Evolutionary conservation across 2,888 invertebrate genomes (phyloP).

Genomic region (Cabera pusaria): DNA sequence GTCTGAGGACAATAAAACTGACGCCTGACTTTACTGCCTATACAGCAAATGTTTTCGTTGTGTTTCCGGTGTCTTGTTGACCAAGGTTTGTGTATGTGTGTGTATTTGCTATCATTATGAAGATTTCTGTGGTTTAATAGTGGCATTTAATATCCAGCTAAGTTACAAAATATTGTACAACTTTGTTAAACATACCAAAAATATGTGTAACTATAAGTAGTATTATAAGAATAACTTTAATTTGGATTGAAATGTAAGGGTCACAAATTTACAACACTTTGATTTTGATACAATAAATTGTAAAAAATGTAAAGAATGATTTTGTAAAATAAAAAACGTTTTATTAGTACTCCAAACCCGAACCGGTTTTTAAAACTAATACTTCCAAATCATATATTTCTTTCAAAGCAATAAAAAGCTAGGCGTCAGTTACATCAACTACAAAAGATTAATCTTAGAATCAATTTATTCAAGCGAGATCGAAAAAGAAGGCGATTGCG

Average conservation of each 20-base stretch:
- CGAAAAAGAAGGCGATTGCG: conserved; percentile 70
- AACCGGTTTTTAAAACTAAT: conserved; percentile 40
- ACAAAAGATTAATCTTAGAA: conserved; percentile 78
- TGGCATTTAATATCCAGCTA: too few relatives aligned
- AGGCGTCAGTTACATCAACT: conserved; percentile 60
- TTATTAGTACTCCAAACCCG: conserved; percentile 30
- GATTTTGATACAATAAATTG: too few relatives aligned
- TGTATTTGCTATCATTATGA: too few relatives aligned
- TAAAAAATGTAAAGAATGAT: too few relatives aligned
- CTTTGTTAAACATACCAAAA: too few relatives aligned
- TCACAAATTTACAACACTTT: too few relatives aligned
- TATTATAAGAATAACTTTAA: too few relatives aligned
- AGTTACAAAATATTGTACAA: too few relatives aligned
- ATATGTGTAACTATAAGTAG: too few relatives aligned
- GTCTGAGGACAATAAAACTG: conserved; percentile 68
- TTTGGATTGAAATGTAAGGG: too few relatives aligned
- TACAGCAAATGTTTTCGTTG: conserved; percentile 62
- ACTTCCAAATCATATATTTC: conserved; percentile 41
- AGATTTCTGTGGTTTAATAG: neutral
- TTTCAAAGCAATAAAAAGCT: conserved; percentile 44
- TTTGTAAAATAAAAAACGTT: conserved; percentile 14
- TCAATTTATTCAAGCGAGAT: conserved; percentile 81
- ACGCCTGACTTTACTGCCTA: conserved; percentile 52
- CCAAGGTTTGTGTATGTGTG: too few relatives aligned
- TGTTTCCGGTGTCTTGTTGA: conserved; percentile 69